Conservation (phyloP, 2,113 vertebrate genomes). For the Barnardius zonarius region DNA sequence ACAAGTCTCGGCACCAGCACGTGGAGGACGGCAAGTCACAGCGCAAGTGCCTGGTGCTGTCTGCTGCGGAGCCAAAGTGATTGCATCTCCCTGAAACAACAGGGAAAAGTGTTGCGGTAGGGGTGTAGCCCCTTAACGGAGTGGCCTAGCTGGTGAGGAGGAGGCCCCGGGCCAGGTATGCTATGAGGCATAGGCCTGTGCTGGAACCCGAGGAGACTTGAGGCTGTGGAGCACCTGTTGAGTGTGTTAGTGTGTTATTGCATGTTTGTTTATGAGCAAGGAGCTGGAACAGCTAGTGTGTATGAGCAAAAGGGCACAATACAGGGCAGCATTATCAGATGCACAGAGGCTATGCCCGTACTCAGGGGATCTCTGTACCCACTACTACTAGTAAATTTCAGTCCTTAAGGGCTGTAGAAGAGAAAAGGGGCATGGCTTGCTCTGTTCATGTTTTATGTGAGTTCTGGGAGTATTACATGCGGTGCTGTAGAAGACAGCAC, state of each 20-base stretch:
- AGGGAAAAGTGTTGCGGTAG: rapidly evolving
- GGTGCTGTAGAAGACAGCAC: rapidly evolving
- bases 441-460: rapidly evolving
- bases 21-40: not conserved
- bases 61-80: not conserved
- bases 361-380: not conserved
- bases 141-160: not conserved
- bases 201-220: not conserved
- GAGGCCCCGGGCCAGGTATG: not conserved
- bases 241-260: too few species aligned
- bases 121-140: not conserved
- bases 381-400: not conserved
- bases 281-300: not conserved
- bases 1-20: rapidly evolving
- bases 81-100: not conserved
- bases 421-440: not conserved
- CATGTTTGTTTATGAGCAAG: rapidly evolving
- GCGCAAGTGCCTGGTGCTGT: not conserved
- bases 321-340: not conserved
- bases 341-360: not conserved
- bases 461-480: too few species aligned
- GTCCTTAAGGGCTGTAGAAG: rapidly evolving
- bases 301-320: not conserved
- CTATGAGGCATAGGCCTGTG: rapidly evolving
- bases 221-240: rapidly evolving